Conservation (phyloP, 2,888 invertebrate species). For the Deroplatys truncata region DNA sequence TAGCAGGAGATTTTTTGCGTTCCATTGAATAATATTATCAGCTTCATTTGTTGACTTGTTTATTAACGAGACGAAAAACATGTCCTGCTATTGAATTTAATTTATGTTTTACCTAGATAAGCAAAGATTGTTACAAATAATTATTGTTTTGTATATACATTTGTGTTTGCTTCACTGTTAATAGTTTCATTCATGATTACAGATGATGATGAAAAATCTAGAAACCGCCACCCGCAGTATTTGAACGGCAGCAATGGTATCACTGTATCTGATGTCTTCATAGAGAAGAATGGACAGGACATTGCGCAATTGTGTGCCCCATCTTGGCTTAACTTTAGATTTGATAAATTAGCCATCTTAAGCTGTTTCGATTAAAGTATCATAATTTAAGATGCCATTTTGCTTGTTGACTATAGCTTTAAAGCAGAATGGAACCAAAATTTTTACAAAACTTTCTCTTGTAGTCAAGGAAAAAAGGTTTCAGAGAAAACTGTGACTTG, state of each 20-base stretch:
- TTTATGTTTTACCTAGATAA: too few species aligned
- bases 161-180: too few species aligned
- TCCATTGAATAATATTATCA: too few species aligned
- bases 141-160: too few species aligned
- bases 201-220: constrained; percentile 11
- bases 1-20: too few species aligned
- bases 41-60: too few species aligned
- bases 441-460: not conserved
- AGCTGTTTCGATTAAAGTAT: constrained; percentile 41
- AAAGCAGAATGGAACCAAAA: not conserved
- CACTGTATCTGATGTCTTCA: not conserved
- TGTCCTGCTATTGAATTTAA: too few species aligned
- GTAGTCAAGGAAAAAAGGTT: not conserved
- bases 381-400: not conserved
- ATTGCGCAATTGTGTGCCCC: constrained; percentile 53
- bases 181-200: too few species aligned
- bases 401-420: not conserved
- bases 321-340: constrained; percentile 64
- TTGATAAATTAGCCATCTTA: constrained; percentile 56
- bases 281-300: constrained; percentile 32
- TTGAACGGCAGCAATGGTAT: not conserved
- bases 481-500: too few species aligned
- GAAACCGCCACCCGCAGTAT: not conserved
- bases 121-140: too few species aligned
- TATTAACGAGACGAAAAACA: too few species aligned